Conservation (phyloP, 1,140 invertebrate species). For the Aphis craccivora region DNA sequence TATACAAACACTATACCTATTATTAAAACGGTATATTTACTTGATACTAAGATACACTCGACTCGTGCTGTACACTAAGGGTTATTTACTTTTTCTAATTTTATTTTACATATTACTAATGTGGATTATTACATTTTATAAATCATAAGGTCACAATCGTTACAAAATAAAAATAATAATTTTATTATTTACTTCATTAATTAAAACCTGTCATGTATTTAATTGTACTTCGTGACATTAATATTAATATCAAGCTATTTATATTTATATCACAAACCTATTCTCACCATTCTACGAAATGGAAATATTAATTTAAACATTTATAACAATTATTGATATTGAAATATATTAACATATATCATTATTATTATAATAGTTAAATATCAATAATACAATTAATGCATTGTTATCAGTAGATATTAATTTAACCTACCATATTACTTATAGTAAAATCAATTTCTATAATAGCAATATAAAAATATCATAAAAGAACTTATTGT, state of each 20-base stretch:
- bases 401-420: neutral
- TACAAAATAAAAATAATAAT: too few relatives aligned
- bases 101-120: too few relatives aligned
- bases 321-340: neutral
- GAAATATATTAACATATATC: neutral
- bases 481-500: neutral
- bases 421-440: neutral
- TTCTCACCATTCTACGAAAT: neutral
- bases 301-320: neutral
- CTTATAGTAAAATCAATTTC: neutral
- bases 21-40: too few relatives aligned
- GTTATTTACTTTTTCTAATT: too few relatives aligned
- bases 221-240: neutral
- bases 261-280: neutral
- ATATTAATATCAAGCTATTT: neutral
- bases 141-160: too few relatives aligned
- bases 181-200: too few relatives aligned
- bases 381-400: neutral
- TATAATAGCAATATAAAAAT: neutral
- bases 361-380: neutral
- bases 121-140: too few relatives aligned
- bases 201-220: neutral
- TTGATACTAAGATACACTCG: too few relatives aligned
- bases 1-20: too few relatives aligned
- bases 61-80: too few relatives aligned